Evolutionary conservation across 1,140 invertebrate species (phyloP).

Genomic region (Heliothis subflexa): DNA sequence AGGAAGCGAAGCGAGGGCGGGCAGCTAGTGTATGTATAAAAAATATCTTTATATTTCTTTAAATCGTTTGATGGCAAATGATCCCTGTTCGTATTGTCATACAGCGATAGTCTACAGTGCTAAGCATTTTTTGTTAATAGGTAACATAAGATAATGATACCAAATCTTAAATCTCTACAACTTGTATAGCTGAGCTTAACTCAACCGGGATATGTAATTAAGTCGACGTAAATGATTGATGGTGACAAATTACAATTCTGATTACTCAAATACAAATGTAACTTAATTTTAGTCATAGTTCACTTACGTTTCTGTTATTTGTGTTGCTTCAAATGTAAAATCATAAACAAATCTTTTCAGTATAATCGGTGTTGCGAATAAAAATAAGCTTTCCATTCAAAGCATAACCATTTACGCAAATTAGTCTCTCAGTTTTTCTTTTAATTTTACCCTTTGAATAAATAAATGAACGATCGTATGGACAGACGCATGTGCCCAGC

Average conservation of each 20-base stretch:
- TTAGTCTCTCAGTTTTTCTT: too few species aligned
- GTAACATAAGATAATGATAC: background rate
- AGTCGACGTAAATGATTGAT: constrained; percentile 8
- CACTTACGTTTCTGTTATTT: background rate
- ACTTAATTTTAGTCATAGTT: background rate
- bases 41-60: too few species aligned
- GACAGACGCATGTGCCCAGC: too few species aligned
- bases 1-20: too few species aligned
- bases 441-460: too few species aligned
- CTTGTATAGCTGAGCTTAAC: background rate
- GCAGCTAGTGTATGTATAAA: too few species aligned
- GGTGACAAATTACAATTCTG: constrained; percentile 22
- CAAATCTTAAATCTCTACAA: background rate
- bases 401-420: too few species aligned
- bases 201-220: constrained; percentile 29
- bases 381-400: too few species aligned
- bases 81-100: too few species aligned
- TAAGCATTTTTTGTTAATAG: background rate
- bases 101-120: too few species aligned
- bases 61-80: too few species aligned
- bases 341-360: background rate
- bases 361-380: background rate
- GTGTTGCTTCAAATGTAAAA: background rate
- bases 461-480: too few species aligned
- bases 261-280: constrained; percentile 17